phyloP scores from a whole-genome alignment of 1,140 invertebrate genomes.

The Acromyrmex echinatior region DNA sequence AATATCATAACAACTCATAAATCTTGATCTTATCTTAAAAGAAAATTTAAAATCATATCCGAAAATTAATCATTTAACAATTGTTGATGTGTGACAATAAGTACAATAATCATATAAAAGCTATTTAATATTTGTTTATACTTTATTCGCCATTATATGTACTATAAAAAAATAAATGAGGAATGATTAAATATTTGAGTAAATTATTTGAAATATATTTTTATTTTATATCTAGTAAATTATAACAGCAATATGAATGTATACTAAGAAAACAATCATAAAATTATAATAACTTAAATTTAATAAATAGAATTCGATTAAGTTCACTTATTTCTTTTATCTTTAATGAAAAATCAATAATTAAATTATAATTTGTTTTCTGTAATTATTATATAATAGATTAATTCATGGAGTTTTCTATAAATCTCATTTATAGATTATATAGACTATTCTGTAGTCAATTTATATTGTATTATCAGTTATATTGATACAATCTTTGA shows the following conservation, averaged over 20 bases:
- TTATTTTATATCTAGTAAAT: neutral
- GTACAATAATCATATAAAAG: conserved; percentile 16
- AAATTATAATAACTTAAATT: neutral
- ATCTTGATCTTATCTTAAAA: conserved; percentile 63
- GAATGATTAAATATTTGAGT: too few relatives aligned
- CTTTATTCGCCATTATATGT: neutral
- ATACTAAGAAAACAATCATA: neutral
- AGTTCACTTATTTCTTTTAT: neutral
- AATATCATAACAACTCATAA: conserved; percentile 59
- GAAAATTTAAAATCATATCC: conserved; percentile 51
- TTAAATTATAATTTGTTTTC: neutral
- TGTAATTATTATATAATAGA: neutral
- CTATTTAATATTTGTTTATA: neutral
- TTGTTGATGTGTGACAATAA: conserved; percentile 47
- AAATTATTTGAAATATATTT: neutral
- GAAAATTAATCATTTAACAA: conserved; percentile 42
- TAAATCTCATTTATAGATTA: neutral
- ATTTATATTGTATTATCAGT: neutral
- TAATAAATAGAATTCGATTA: neutral
- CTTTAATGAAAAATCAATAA: neutral
- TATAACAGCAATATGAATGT: neutral
- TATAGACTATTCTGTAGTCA: neutral
- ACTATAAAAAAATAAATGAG: neutral
- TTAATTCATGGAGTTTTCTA: neutral
- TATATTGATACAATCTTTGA: neutral